Conservation (phyloP, 1,140 invertebrate genomes). For the Vollenhovia emeryi region DNA sequence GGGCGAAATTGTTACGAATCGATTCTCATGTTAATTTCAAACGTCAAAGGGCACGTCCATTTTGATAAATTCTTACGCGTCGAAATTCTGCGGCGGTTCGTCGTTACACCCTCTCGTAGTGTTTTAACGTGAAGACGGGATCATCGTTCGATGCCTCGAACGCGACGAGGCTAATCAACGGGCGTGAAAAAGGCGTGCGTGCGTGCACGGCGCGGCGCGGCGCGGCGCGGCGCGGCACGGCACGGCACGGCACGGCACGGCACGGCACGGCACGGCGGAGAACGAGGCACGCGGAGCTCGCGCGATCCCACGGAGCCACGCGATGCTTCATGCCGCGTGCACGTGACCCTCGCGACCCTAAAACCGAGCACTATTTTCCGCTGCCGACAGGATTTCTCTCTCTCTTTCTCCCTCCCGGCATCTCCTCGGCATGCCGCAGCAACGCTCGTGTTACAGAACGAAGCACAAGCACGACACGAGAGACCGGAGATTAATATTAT, state of each 20-base stretch:
- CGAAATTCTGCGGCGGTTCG: not conserved
- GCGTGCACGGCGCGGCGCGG: slow-evolving; percentile 27
- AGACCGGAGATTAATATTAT: slow-evolving; percentile 74
- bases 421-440: not conserved
- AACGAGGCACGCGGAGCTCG: slow-evolving; percentile 60
- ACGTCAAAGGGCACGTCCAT: too few relatives aligned
- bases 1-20: not conserved
- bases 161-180: slow-evolving; percentile 53
- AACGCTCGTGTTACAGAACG: slow-evolving; percentile 69
- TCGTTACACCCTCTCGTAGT: not conserved
- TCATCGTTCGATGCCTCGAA: slow-evolving; percentile 11
- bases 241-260: too few relatives aligned
- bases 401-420: slow-evolving; percentile 42
- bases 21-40: not conserved
- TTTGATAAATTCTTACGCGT: not conserved
- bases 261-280: slow-evolving; percentile 9
- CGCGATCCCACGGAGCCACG: slow-evolving; percentile 81
- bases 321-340: slow-evolving; percentile 78
- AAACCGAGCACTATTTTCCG: slow-evolving; percentile 80
- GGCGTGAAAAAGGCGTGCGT: slow-evolving; percentile 67
- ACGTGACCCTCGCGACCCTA: slow-evolving; percentile 80
- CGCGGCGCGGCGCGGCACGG: not conserved
- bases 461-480: slow-evolving; percentile 69
- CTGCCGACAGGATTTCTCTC: slow-evolving; percentile 67
- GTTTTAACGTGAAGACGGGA: slow-evolving; percentile 1